These are phyloP conservation scores for Danio tinwini DNA, from an alignment of 2,797 vertebrate species.

Conservation along the genomic window DNA sequence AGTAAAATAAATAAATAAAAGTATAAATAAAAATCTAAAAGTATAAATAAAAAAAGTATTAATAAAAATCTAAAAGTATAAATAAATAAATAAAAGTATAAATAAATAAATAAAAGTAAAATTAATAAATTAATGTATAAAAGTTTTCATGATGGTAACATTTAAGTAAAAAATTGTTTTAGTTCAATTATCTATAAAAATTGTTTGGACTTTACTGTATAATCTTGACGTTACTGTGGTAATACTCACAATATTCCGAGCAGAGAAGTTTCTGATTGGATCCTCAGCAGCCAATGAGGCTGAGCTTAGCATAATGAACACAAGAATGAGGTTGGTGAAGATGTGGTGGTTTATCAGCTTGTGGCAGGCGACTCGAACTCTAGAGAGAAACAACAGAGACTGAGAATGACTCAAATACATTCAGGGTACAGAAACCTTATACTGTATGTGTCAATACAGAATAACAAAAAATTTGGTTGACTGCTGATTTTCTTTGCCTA, in stretches of 20 bases:
- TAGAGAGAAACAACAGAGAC: constrained; percentile 67
- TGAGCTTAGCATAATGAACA: constrained; percentile 99
- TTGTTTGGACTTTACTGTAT: not conserved
- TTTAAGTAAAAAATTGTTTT: not conserved
- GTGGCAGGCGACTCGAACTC: constrained; percentile 95
- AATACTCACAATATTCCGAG: constrained; percentile 93
- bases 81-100: too few species aligned
- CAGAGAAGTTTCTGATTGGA: constrained; percentile 95
- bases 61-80: too few species aligned
- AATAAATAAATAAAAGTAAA: too few species aligned
- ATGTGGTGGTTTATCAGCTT: constrained; percentile 97
- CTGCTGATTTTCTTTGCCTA: not conserved
- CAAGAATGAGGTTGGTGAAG: constrained; percentile 98
- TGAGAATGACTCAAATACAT: not conserved
- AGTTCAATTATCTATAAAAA: not conserved
- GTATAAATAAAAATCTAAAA: too few species aligned
- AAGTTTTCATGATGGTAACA: not conserved
- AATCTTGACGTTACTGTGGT: not conserved
- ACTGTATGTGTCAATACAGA: not conserved
- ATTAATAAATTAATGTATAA: too few species aligned
- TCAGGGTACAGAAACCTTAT: not conserved
- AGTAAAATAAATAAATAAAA: too few species aligned
- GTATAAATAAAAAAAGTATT: too few species aligned
- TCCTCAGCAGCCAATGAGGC: constrained; percentile 96
- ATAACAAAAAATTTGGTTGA: not conserved